Evolutionary conservation across 1,140 invertebrate species (phyloP).

Genomic region (Drosophila micromelanica): DNA sequence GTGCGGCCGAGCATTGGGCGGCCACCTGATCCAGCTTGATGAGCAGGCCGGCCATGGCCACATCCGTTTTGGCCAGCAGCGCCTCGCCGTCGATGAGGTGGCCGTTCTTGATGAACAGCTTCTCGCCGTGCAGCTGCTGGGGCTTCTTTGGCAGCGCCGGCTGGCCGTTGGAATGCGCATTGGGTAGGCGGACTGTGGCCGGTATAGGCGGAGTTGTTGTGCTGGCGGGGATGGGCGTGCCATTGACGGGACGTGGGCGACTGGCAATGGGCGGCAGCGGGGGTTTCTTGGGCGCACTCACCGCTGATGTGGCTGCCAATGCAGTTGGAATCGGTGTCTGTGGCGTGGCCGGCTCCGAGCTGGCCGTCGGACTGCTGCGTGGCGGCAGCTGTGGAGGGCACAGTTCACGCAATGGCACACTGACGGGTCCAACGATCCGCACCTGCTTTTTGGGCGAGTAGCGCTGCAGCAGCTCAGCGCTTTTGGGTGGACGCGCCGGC

Average conservation of each 20-base stretch:
- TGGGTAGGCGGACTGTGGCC: conserved; percentile 71
- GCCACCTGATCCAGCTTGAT: conserved; percentile 88
- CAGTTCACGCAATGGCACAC: conserved; percentile 42
- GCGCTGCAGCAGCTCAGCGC: conserved; percentile 78
- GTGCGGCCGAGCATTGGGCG: conserved; percentile 88
- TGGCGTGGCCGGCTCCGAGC: conserved; percentile 19
- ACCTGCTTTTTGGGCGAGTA: conserved; percentile 84
- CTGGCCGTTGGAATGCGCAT: conserved; percentile 67
- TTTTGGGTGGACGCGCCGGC: conserved; percentile 88
- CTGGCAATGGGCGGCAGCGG: conserved; percentile 89
- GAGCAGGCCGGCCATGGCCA: conserved; percentile 87
- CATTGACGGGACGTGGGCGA: conserved; percentile 85
- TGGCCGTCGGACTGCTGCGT: conserved; percentile 84
- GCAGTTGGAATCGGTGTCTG: conserved; percentile 2
- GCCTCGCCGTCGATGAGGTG: conserved; percentile 86
- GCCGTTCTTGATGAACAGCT: conserved; percentile 85
- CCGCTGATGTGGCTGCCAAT: conserved; percentile 34
- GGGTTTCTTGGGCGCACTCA: conserved; percentile 88
- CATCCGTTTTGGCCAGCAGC: conserved; percentile 88
- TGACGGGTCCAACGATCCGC: conserved; percentile 35
- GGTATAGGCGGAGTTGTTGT: conserved; percentile 78
- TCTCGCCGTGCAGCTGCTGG: conserved; percentile 74
- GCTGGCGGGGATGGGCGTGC: conserved; percentile 55
- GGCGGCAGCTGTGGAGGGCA: conserved; percentile 85
- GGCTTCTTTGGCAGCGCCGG: conserved; percentile 77